These are phyloP conservation scores for Erythrocercus mccallii DNA, from an alignment of 2,113 vertebrate species.

Conservation along the genomic window DNA sequence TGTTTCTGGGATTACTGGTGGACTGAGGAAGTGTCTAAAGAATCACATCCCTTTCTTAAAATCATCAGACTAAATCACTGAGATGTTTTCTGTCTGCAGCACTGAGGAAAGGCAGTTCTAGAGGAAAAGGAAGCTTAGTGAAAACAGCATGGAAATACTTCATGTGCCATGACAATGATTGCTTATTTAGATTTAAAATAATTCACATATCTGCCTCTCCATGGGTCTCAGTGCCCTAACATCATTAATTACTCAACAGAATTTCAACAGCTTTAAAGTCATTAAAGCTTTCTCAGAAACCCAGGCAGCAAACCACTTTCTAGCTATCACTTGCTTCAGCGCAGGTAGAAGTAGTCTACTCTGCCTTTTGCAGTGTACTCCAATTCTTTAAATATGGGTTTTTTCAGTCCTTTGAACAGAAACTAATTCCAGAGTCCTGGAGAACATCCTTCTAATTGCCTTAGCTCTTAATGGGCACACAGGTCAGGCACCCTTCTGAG, in stretches of 20 bases:
- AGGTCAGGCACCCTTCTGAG: not conserved
- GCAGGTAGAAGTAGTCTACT: not conserved
- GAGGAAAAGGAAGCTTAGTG: not conserved
- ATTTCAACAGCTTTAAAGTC: not conserved
- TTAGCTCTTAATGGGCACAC: not conserved
- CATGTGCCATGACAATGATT: not conserved
- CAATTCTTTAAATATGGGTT: not conserved
- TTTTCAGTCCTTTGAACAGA: not conserved
- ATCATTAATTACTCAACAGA: not conserved
- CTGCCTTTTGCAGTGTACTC: not conserved
- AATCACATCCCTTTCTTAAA: not conserved
- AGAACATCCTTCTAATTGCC: not conserved
- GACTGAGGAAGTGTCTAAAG: not conserved
- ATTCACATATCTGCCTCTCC: not conserved
- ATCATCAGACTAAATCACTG: not conserved
- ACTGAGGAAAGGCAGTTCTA: not conserved
- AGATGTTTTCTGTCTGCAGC: not conserved
- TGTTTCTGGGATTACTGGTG: not conserved
- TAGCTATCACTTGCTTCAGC: not conserved
- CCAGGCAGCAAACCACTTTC: not conserved
- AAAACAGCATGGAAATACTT: not conserved
- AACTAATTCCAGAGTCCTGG: not conserved
- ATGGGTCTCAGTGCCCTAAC: not conserved
- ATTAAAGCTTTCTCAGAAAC: not conserved
- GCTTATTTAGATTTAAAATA: not conserved